A percentile compares a stretch with the other conserved stretches of the same genome.
Evolutionary conservation across 1,140 invertebrate genomes (phyloP).

Genomic region (Rhynchophorus ferrugineus): DNA sequence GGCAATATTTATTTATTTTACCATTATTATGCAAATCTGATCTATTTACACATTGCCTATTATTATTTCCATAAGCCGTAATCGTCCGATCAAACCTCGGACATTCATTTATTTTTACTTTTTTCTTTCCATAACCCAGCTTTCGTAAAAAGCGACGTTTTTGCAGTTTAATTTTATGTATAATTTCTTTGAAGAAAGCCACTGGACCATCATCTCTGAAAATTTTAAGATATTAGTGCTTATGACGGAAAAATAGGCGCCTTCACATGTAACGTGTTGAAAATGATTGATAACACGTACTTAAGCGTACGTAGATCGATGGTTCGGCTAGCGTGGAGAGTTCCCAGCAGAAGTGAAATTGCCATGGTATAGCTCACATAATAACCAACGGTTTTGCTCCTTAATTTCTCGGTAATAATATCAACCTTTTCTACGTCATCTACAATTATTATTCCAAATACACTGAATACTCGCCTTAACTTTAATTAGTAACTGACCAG

Average conservation of each 20-base stretch:
- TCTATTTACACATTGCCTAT: background rate
- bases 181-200: conserved; percentile 8
- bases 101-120: conserved; percentile 9
- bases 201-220: conserved; percentile 5
- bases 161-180: conserved; percentile 1
- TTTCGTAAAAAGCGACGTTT: background rate
- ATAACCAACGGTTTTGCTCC: conserved; percentile 20
- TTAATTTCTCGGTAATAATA: conserved; percentile 22
- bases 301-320: conserved; percentile 28
- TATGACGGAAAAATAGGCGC: background rate
- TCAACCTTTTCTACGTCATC: conserved; percentile 11
- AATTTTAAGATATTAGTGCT: too few relatives aligned
- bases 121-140: conserved; percentile 2
- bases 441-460: background rate
- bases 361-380: conserved; percentile 31
- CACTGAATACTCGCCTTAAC: too few relatives aligned
- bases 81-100: too few relatives aligned
- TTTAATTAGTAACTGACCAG: too few relatives aligned
- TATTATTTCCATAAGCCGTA: background rate
- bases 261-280: background rate
- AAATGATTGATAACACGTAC: conserved; percentile 1
- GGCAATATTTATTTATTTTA: background rate
- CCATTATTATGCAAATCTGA: background rate
- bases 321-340: conserved; percentile 30
- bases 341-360: conserved; percentile 28